Conservation (phyloP, 2,797 vertebrate genomes). For the Sciurus vulgaris region DNA sequence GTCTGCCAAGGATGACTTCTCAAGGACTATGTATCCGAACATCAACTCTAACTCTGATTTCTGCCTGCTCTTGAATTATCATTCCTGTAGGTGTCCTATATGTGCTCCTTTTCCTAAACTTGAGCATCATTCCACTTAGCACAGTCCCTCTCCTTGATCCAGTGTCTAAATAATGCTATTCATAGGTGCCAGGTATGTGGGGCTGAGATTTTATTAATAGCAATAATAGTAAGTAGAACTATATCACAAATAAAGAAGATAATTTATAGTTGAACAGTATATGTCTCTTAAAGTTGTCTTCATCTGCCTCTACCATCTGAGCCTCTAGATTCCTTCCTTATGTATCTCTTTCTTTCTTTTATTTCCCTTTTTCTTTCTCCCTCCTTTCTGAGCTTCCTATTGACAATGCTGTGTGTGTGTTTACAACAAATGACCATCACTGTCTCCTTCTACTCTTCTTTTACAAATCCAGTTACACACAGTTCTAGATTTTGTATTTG, state of each 20-base stretch:
- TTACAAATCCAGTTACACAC: neutral
- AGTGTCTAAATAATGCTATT: too few relatives aligned
- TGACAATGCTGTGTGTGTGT: too few relatives aligned
- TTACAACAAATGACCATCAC: neutral
- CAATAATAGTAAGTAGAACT: neutral
- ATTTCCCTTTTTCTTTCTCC: neutral
- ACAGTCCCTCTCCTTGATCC: neutral
- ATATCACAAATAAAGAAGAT: neutral
- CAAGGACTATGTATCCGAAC: neutral
- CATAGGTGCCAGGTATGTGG: neutral
- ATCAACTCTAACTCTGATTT: neutral
- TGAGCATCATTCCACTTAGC: neutral
- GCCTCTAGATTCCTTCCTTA: neutral
- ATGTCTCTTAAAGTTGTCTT: neutral
- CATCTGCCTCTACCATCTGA: neutral
- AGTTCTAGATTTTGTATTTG: neutral
- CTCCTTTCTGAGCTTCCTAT: neutral
- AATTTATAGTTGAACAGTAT: neutral
- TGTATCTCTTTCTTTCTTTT: neutral
- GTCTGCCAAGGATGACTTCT: too few relatives aligned
- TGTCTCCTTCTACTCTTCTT: neutral
- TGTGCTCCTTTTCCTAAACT: neutral
- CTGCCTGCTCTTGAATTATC: neutral
- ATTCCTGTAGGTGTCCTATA: neutral
- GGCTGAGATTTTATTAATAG: neutral